Conservation (phyloP, 1,140 invertebrate species). For the Mercenaria mercenaria region DNA sequence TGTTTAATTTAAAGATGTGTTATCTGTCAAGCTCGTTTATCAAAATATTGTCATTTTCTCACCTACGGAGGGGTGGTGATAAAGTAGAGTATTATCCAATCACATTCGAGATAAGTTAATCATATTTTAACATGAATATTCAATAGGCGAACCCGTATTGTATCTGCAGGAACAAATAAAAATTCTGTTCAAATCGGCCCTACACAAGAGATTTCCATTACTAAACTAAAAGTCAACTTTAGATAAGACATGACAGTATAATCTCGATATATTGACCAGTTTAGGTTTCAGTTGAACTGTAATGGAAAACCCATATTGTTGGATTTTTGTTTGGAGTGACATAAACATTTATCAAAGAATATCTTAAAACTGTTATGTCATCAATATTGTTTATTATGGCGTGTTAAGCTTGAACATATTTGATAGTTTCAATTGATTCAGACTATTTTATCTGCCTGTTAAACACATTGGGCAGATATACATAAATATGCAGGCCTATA, state of each 20-base stretch:
- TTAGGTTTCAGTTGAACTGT: constrained; percentile 16
- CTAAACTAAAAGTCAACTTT: constrained; percentile 54
- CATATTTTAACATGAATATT: constrained; percentile 62
- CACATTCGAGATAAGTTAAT: constrained; percentile 48
- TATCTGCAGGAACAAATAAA: constrained; percentile 50
- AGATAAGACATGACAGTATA: constrained; percentile 58
- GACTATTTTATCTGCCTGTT: too few species aligned
- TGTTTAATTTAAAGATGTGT: constrained; percentile 62
- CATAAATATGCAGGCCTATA: too few species aligned
- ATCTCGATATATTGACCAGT: constrained; percentile 62
- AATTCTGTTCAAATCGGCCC: background rate
- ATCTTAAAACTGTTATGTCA: too few species aligned
- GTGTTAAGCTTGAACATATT: too few species aligned
- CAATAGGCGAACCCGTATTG: constrained; percentile 23
- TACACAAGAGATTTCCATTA: constrained; percentile 58
- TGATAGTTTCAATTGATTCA: too few species aligned
- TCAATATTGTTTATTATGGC: too few species aligned
- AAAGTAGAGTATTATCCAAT: constrained; percentile 44
- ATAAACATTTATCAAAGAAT: too few species aligned
- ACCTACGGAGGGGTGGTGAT: constrained; percentile 57
- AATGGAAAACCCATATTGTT: constrained; percentile 45
- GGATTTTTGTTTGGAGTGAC: background rate
- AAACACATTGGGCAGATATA: too few species aligned
- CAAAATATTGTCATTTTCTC: constrained; percentile 66
- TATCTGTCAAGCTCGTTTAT: constrained; percentile 52